Evolutionary conservation across 2,113 vertebrate species (phyloP).

Genomic region (Neomonachus schauinslandi): DNA sequence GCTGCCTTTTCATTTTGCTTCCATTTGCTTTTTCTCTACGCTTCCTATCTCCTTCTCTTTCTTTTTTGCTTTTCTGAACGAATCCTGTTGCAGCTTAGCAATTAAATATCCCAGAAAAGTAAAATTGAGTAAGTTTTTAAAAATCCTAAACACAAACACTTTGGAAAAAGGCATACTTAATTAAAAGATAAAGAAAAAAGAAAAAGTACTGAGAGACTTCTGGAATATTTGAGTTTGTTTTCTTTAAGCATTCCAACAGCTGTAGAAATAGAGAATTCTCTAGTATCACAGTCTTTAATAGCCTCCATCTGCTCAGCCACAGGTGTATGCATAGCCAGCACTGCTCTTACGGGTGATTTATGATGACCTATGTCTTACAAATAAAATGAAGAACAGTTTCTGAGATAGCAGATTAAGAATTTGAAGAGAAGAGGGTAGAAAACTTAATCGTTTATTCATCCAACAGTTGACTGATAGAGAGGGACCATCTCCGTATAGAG

Average conservation of each 20-base stretch:
- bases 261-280: background rate
- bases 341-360: background rate
- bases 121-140: background rate
- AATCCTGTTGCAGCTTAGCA: background rate
- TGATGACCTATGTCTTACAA: slow-evolving; percentile 30
- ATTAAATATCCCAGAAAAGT: slow-evolving; percentile 35
- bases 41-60: background rate
- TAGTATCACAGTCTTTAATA: background rate
- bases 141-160: background rate
- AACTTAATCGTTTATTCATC: slow-evolving; percentile 5
- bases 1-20: slow-evolving; percentile 10
- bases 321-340: background rate
- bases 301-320: background rate
- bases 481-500: background rate
- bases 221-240: background rate
- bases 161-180: background rate
- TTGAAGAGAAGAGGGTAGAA: background rate
- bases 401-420: slow-evolving; percentile 5
- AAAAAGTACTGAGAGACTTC: slow-evolving; percentile 28
- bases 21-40: background rate
- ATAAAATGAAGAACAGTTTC: slow-evolving; percentile 36
- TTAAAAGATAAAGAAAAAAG: slow-evolving; percentile 9
- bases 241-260: background rate
- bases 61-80: slow-evolving; percentile 29
- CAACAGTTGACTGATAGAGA: background rate